Conservation (phyloP, 1,140 invertebrate species). For the Lasioglossum albipes region DNA sequence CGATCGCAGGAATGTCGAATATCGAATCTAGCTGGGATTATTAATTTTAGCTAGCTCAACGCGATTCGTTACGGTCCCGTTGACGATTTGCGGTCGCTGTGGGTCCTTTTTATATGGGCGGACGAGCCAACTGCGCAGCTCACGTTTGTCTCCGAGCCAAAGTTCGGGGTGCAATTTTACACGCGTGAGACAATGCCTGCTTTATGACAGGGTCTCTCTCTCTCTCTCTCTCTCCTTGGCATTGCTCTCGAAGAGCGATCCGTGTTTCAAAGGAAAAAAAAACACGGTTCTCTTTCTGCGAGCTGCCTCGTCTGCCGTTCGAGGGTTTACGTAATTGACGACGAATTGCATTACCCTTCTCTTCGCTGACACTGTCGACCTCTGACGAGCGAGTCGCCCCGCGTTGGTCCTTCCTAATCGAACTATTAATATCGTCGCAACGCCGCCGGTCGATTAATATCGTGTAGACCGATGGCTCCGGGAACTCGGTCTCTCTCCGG, state of each 20-base stretch:
- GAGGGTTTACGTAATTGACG: not conserved
- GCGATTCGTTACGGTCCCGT: not conserved
- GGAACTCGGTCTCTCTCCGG: no score
- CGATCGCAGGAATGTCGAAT: not conserved
- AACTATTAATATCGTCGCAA: slow-evolving; percentile 3
- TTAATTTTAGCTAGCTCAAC: slow-evolving; percentile 12
- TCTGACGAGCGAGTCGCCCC: not conserved
- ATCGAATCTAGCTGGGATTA: not conserved
- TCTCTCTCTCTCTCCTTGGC: no score
- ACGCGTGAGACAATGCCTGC: slow-evolving; percentile 1
- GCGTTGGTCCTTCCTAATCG: slow-evolving; percentile 28
- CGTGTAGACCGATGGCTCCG: not conserved
- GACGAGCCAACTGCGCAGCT: slow-evolving; percentile 32
- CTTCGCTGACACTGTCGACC: not conserved
- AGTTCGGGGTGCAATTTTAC: not conserved
- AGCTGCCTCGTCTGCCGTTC: not conserved
- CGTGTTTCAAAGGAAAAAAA: not conserved
- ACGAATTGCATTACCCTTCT: not conserved
- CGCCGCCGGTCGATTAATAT: slow-evolving; percentile 21
- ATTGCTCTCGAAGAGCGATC: no score
- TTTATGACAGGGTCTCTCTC: not conserved
- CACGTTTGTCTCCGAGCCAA: slow-evolving; percentile 29
- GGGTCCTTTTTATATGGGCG: slow-evolving; percentile 22
- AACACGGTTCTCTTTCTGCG: not conserved
- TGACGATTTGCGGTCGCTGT: not conserved